phyloP scores from a whole-genome alignment of 2,113 vertebrate genomes.

The Aptenodytes patagonicus region DNA sequence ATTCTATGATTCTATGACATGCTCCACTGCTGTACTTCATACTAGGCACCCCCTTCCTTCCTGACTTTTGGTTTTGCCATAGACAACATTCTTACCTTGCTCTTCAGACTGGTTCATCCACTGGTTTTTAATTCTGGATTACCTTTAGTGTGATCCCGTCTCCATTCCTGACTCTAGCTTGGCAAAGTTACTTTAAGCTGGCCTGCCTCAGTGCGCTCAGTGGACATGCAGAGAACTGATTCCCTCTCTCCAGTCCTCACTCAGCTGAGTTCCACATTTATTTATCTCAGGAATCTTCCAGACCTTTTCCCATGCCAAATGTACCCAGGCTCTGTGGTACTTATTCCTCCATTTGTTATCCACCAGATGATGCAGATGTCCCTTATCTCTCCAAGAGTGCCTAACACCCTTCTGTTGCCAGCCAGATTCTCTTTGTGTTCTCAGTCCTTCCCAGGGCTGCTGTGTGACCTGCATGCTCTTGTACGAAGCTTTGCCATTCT shows the following conservation, averaged over 20 bases:
- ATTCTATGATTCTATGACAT: neutral
- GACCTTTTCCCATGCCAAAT: neutral
- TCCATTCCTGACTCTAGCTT: neutral
- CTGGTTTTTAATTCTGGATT: neutral
- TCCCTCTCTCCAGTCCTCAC: neutral
- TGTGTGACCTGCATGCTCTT: neutral
- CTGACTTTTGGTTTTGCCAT: neutral
- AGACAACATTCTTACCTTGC: neutral
- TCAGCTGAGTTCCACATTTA: neutral
- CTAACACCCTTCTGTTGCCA: neutral
- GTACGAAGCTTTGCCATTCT: neutral
- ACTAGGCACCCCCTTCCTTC: neutral
- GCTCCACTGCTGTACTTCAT: neutral
- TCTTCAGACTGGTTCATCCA: neutral
- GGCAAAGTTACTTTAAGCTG: neutral
- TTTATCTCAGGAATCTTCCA: neutral
- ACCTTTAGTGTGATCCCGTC: neutral
- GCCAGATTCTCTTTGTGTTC: neutral
- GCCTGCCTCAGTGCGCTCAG: neutral
- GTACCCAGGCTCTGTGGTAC: neutral
- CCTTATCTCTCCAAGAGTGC: neutral
- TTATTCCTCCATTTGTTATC: neutral
- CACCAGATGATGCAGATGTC: neutral
- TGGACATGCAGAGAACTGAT: neutral
- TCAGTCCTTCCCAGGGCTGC: neutral